Conservation (phyloP, 2,888 invertebrate species). For the Pycnomerus fuliginosus region DNA sequence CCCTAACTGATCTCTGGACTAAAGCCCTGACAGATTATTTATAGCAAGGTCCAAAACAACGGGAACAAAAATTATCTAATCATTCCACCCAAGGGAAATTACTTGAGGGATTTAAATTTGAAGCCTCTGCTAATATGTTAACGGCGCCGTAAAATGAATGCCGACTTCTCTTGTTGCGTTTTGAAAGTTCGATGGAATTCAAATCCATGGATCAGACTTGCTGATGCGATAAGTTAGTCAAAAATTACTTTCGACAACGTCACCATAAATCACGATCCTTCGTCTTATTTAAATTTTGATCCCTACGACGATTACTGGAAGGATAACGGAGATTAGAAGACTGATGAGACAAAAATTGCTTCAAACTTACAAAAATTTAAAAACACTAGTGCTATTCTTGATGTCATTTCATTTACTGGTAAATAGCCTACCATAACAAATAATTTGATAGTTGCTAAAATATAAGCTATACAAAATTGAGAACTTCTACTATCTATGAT, state of each 20-base stretch:
- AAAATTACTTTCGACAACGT: conserved; percentile 14
- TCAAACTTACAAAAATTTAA: not conserved
- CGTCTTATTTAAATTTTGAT: no score
- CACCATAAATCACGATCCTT: no score
- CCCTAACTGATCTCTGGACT: conserved; percentile 24
- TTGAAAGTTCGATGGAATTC: conserved; percentile 26
- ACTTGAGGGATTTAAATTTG: conserved; percentile 41
- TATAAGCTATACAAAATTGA: no score
- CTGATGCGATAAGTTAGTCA: conserved; percentile 17
- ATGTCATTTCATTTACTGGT: no score
- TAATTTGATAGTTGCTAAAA: no score
- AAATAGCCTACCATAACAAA: no score
- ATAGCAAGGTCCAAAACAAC: conserved; percentile 29
- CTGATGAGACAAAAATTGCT: not conserved
- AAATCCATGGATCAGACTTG: conserved; percentile 23
- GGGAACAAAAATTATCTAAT: conserved; percentile 39
- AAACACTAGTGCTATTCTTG: no score
- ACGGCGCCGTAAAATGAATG: conserved; percentile 29
- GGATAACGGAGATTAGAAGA: no score
- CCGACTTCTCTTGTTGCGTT: conserved; percentile 19
- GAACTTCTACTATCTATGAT: no score
- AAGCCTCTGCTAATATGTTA: conserved; percentile 34
- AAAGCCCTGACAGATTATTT: conserved; percentile 40
- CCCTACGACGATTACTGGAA: no score
- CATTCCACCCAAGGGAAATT: conserved; percentile 40